Evolutionary conservation across 2,888 invertebrate genomes (phyloP).

Genomic region (Philhelius pedissequus): DNA sequence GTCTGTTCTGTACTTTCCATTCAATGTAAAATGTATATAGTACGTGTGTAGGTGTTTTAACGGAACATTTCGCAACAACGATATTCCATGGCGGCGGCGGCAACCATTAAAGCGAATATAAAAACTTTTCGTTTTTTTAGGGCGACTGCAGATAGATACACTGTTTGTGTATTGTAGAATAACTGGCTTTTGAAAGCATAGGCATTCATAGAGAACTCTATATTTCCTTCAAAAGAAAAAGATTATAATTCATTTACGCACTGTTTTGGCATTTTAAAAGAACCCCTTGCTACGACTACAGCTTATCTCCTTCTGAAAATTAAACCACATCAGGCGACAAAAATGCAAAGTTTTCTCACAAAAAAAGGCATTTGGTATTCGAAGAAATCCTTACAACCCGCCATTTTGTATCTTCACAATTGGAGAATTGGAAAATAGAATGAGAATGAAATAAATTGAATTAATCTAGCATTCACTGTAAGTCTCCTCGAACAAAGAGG

Average conservation of each 20-base stretch:
- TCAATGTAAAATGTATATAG: no score
- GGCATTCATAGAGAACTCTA: neutral
- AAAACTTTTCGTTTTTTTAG: slow-evolving; percentile 3
- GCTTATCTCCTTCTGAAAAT: slow-evolving; percentile 23
- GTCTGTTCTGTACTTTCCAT: neutral
- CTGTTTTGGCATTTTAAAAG: slow-evolving; percentile 5
- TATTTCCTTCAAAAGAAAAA: neutral
- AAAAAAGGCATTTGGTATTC: neutral
- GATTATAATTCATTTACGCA: slow-evolving; percentile 30
- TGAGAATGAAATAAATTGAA: slow-evolving; percentile 54
- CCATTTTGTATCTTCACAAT: slow-evolving; percentile 21
- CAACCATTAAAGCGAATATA: neutral
- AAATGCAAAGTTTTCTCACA: slow-evolving; percentile 34
- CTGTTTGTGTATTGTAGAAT: neutral
- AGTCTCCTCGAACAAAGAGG: neutral
- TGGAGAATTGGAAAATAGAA: slow-evolving; percentile 40
- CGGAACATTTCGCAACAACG: slow-evolving; percentile 1
- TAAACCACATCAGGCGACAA: slow-evolving; percentile 25
- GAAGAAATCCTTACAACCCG: neutral
- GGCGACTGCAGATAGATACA: neutral
- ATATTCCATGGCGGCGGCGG: no score
- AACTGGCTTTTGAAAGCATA: neutral
- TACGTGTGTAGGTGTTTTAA: neutral
- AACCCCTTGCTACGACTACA: slow-evolving; percentile 14
- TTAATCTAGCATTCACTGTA: slow-evolving; percentile 42